Percentiles rank a stretch among this genome's conserved stretches.
Evolutionary conservation across 1,140 invertebrate species (phyloP).

Genomic region (Forficula auricularia): DNA sequence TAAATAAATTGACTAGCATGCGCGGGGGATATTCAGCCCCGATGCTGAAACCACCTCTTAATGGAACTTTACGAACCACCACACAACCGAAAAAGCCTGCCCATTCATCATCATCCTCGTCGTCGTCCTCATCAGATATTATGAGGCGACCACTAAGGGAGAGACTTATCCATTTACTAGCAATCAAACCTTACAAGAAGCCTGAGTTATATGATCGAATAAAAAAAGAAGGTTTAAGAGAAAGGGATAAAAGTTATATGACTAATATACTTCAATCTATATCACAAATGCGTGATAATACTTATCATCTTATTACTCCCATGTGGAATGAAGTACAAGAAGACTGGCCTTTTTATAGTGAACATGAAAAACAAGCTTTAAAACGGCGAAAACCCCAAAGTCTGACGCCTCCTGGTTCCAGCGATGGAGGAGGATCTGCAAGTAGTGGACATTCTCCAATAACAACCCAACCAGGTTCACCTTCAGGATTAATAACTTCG

Average conservation of each 20-base stretch:
- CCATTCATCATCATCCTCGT: slow-evolving; percentile 21
- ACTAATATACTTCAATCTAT: slow-evolving; percentile 60
- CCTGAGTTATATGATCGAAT: slow-evolving; percentile 68
- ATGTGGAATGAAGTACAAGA: slow-evolving; percentile 84
- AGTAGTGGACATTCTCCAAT: slow-evolving; percentile 48
- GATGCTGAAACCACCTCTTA: no score
- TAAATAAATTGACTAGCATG: no score
- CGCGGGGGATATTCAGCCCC: no score
- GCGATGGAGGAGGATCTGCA: slow-evolving; percentile 52
- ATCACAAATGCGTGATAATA: slow-evolving; percentile 65
- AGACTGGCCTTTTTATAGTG: slow-evolving; percentile 85
- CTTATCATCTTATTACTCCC: slow-evolving; percentile 64
- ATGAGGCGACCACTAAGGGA: slow-evolving; percentile 37
- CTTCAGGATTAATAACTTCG: slow-evolving; percentile 28
- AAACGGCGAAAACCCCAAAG: slow-evolving; percentile 79
- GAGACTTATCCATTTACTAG: slow-evolving; percentile 80
- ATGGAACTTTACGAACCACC: background rate
- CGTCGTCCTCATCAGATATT: slow-evolving; percentile 17
- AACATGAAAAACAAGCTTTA: slow-evolving; percentile 68
- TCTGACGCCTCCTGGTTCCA: slow-evolving; percentile 67
- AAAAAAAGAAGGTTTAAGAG: slow-evolving; percentile 66
- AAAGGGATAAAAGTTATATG: slow-evolving; percentile 58
- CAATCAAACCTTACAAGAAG: slow-evolving; percentile 80
- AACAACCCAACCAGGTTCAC: slow-evolving; percentile 45
- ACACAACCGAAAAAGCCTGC: slow-evolving; percentile 10